These are phyloP conservation scores for chimpanzee (Pan troglodytes) DNA, from an alignment of 2,113 vertebrate genomes.

Conservation along the genomic window DNA sequence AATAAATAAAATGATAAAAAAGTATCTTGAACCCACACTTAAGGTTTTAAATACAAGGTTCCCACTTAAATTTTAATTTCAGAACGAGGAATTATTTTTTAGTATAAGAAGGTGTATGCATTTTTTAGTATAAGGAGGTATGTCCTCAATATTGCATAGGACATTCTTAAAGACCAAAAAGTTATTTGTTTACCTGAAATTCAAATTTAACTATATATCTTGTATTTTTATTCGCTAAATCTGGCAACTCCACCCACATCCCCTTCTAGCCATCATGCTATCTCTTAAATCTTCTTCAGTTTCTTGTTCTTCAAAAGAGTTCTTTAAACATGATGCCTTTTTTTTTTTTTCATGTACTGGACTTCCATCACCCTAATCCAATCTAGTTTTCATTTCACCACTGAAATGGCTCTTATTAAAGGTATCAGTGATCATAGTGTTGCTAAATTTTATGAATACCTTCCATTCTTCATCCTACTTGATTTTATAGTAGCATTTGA, in stretches of 20 bases:
- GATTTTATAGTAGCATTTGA: not conserved
- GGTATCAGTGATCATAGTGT: not conserved
- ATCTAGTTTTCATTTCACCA: not conserved
- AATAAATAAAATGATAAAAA: not conserved
- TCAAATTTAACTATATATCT: not conserved
- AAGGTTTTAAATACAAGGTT: constrained; percentile 11
- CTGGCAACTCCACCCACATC: not conserved
- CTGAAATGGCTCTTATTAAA: not conserved
- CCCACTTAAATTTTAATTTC: constrained; percentile 10
- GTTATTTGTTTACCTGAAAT: constrained; percentile 2
- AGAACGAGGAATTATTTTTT: not conserved
- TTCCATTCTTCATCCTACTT: not conserved
- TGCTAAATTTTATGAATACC: not conserved
- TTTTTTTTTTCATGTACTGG: not conserved
- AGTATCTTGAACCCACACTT: not conserved
- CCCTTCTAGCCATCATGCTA: not conserved
- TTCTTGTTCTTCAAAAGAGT: not conserved
- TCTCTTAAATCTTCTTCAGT: not conserved
- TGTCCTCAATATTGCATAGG: not conserved
- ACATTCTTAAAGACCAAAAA: not conserved
- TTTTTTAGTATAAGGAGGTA: not conserved
- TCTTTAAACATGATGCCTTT: not conserved
- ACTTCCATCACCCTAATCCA: not conserved
- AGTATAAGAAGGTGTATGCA: not conserved
- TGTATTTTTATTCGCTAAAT: constrained; percentile 19